Conservation (phyloP, 2,113 vertebrate genomes). For the Anolis carolinensis region DNA sequence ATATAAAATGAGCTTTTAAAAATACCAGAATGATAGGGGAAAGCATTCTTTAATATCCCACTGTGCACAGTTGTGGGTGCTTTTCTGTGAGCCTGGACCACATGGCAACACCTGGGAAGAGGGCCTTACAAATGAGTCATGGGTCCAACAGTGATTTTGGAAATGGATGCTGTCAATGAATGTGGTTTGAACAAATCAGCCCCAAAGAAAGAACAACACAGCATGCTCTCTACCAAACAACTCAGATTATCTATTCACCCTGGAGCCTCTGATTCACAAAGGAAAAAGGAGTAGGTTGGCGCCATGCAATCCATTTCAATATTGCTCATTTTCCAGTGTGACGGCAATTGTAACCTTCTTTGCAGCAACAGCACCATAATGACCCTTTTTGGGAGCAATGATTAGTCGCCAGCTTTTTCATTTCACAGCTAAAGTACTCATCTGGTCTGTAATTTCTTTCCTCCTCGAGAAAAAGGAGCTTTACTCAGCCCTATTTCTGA, state of each 20-base stretch:
- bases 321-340: not conserved
- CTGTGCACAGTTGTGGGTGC: not conserved
- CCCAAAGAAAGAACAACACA: not conserved
- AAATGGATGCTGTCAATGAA: not conserved
- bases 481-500: not conserved
- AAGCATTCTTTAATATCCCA: not conserved
- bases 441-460: not conserved
- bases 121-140: not conserved
- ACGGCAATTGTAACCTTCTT: not conserved
- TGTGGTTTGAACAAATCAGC: not conserved
- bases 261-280: not conserved
- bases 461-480: not conserved
- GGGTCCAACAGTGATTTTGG: not conserved
- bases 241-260: not conserved
- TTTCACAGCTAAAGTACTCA: not conserved
- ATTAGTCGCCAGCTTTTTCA: not conserved
- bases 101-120: not conserved
- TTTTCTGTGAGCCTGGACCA: not conserved
- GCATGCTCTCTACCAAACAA: not conserved
- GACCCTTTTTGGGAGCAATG: not conserved
- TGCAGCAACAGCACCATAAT: not conserved
- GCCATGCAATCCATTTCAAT: not conserved
- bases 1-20: not conserved
- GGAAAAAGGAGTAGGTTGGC: not conserved
- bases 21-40: not conserved